Evolutionary conservation across 2,113 vertebrate species (phyloP), one percentile per base, ranked within the genome.

Genomic region (Dicrurus megarhynchus): DNA sequence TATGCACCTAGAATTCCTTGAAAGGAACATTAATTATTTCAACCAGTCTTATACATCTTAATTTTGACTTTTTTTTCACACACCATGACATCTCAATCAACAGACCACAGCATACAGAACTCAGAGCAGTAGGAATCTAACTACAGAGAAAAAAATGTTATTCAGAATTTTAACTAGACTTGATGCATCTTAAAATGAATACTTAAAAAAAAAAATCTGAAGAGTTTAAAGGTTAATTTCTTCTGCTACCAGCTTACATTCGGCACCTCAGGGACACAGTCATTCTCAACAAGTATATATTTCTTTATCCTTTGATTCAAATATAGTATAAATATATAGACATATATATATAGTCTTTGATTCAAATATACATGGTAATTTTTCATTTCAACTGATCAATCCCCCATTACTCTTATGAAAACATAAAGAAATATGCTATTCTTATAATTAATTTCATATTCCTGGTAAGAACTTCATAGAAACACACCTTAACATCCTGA

Each of bases 371-470:
- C 7, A 18, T 59, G 82, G 39, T 69, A 24, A 26, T 73, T 80
- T 57, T 68, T 89, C 32, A 90, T 24, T 65, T 85, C 64, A 44
- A 70, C 11, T 49, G 64, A 87, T 71, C 47, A 61, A 55, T 89
- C 78, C 93, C 90, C 64, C 9, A 11, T 89, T 93, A 89, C 89
- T 87, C 84, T 97, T 94, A 63, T 41, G 37, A 90, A 60, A 97
- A 80, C 57, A 90, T 37, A 55, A 57, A 67, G 37, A 90, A 79
- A 30, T 24, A 67, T 19, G 10, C 23, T 82, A 70, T 74, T 89
- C 84, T 94, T 90, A 55, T 86, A 93, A 97, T 92, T 93, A 93
- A 95, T 94, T 95, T 91, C 23, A 53, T n/a, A 87, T 95, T 95
- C 93, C 39, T 73, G 73, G n/a, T 20, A 83, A 87, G 80, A 82